Evolutionary conservation across 2,113 vertebrate genomes (phyloP).

Genomic region (Microtus oregoni): DNA sequence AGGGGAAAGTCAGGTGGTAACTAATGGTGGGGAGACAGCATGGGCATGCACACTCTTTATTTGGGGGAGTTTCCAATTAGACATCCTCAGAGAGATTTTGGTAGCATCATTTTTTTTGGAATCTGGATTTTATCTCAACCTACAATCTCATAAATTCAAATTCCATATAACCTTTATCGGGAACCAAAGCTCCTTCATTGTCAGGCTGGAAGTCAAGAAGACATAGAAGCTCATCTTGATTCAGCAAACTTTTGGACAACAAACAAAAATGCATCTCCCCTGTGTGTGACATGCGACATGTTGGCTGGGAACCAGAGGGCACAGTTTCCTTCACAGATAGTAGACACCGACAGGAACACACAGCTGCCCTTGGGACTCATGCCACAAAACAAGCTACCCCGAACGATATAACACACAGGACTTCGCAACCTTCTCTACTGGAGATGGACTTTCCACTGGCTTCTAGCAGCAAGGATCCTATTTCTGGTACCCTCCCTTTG

Average conservation of each 20-base stretch:
- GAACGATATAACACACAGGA: neutral
- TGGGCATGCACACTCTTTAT: neutral
- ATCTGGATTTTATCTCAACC: neutral
- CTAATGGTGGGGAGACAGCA: neutral
- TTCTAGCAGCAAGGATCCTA: neutral
- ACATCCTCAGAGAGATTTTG: neutral
- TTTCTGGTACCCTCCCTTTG: neutral
- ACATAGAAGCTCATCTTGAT: neutral
- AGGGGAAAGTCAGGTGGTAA: neutral
- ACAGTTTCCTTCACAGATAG: neutral
- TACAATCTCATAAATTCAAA: neutral
- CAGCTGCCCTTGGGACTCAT: neutral
- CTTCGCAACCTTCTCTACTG: neutral
- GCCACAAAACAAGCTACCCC: neutral
- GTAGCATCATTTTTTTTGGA: neutral
- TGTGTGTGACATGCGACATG: neutral
- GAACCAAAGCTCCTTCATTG: neutral
- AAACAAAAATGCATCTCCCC: neutral
- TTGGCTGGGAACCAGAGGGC: neutral
- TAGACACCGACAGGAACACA: neutral
- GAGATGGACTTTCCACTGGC: neutral
- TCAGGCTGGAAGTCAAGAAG: neutral
- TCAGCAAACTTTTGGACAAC: slow-evolving; percentile 11
- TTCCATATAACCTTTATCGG: neutral
- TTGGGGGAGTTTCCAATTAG: neutral